Evolutionary conservation across 2,113 vertebrate genomes (phyloP).

Genomic region (Columba janthina): DNA sequence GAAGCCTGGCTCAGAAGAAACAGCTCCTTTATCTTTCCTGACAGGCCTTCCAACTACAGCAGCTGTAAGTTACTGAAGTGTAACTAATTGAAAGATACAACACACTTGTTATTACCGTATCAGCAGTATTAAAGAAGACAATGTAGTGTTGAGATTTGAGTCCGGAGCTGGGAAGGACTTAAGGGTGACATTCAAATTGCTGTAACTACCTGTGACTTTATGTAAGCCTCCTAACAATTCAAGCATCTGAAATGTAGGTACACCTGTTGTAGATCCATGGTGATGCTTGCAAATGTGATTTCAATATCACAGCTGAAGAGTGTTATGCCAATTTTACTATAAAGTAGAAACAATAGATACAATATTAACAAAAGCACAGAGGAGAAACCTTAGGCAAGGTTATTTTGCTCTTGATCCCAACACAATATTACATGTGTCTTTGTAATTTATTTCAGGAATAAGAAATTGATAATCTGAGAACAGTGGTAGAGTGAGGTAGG

Average conservation of each 20-base stretch:
- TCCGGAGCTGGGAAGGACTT: not conserved
- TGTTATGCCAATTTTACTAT: not conserved
- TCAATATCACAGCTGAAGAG: not conserved
- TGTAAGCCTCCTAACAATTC: not conserved
- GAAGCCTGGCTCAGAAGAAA: not conserved
- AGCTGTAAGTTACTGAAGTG: not conserved
- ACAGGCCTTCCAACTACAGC: constrained; percentile 1
- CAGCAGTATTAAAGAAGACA: not conserved
- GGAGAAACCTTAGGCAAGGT: not conserved
- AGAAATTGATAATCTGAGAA: not conserved
- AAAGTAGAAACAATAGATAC: not conserved
- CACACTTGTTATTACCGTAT: not conserved
- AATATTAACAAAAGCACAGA: not conserved
- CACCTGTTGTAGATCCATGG: not conserved
- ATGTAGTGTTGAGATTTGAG: not conserved
- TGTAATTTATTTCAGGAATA: not conserved
- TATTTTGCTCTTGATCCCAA: not conserved
- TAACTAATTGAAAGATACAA: constrained; percentile 1
- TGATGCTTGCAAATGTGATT: not conserved
- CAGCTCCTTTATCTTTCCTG: constrained; percentile 14
- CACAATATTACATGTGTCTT: not conserved
- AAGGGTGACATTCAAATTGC: not conserved
- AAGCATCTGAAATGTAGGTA: not conserved
- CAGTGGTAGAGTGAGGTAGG: not conserved
- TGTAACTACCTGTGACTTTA: not conserved